Percentiles rank a stretch among this genome's conserved stretches.
These are phyloP conservation scores for Pitta sordida DNA, from an alignment of 2,113 vertebrate genomes.

Conservation along the genomic window DNA sequence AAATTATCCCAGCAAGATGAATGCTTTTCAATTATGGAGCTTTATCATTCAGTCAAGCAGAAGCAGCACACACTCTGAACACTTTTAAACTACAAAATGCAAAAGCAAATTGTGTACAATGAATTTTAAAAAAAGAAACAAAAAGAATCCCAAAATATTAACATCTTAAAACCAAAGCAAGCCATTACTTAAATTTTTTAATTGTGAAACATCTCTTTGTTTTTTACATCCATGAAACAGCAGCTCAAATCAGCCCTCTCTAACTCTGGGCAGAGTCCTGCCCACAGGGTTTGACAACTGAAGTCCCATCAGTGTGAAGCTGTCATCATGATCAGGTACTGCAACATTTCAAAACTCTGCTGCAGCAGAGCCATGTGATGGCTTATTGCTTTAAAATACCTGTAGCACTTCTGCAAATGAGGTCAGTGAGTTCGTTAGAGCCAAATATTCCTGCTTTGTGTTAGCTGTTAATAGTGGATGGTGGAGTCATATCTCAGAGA, in stretches of 20 bases:
- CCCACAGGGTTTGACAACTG: neutral
- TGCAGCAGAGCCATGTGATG: fast-evolving
- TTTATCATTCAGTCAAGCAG: neutral
- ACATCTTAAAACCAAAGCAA: neutral
- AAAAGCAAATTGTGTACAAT: neutral
- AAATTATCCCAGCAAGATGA: neutral
- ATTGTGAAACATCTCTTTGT: neutral
- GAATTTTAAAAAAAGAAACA: neutral
- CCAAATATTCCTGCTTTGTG: neutral
- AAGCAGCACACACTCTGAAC: neutral
- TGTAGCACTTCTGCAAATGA: neutral
- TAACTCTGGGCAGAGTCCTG: neutral
- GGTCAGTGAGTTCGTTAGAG: neutral
- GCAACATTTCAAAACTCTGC: neutral
- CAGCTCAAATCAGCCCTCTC: neutral
- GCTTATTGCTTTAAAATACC: neutral
- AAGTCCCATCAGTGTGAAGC: neutral
- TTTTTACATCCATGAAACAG: neutral
- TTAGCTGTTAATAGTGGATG: neutral
- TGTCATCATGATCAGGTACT: neutral
- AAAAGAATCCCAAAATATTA: fast-evolving
- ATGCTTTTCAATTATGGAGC: neutral
- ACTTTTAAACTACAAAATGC: neutral
- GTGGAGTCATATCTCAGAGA: neutral
- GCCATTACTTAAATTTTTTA: neutral